Evolutionary conservation across 2,113 vertebrate genomes (phyloP), one percentile per base, ranked within the genome.

Genomic region (Pluvialis apricaria): DNA sequence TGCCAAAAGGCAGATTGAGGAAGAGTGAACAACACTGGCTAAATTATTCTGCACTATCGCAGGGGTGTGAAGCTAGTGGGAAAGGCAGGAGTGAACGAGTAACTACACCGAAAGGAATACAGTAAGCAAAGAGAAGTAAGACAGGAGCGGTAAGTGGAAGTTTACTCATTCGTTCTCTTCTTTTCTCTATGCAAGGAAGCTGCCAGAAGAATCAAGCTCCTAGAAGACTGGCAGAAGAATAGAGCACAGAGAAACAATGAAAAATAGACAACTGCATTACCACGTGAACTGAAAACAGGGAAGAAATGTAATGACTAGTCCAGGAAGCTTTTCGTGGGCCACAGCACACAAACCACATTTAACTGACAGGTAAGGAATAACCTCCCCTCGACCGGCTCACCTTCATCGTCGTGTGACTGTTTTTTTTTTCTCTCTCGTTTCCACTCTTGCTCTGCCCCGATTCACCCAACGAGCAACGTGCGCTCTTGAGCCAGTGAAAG

Each of bases 401-500:
- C 47, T 57, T 21, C 58, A 49, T 31, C 57, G 32, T 15, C 15
- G 10, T 5, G 2, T 49, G 54, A 16, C 14, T 22, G 16, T 6
- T 25, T 31, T 20, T 51, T 29, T 25, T 73, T 51, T 42, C 55
- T 54, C 26, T 75, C 32, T 42, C 2, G 0, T 44, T 82, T 22
- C 32, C 40, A 15, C 16, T 2, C n/a, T 49, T 31, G 28, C 54
- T 82, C n/a, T 86, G 57, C 28, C 42, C 75, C 1, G 2, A 19
- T 11, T 54, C 45, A 15, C 61, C 9, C 10, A 17, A 54, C 0
- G 4, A 87, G 29, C 44, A 64, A 17, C 0, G 0, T 42, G 52
- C 47, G 42, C 11, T 36, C 38, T 13, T 13, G 34, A 84, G 61
- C 21, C 66, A 65, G 40, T 3, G 34, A n/a, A 15, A 64, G 44